Percentiles rank a stretch among this genome's conserved stretches.
These are phyloP conservation scores for Rhysida immarginata DNA, from an alignment of 1,140 invertebrate genomes.

Conservation along the genomic window DNA sequence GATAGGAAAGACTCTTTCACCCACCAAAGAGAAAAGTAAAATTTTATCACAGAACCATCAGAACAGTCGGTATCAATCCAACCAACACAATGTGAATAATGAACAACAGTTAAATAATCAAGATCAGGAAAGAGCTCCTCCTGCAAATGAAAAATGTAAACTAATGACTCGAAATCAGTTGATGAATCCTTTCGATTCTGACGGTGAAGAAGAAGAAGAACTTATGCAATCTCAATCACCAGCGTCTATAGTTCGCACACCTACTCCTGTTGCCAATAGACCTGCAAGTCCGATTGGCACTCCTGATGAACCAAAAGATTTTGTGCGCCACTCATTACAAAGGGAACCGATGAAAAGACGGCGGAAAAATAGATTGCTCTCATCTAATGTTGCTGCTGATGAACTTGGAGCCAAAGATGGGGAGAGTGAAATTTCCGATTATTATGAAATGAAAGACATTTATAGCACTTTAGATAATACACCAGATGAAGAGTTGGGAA, in stretches of 20 bases:
- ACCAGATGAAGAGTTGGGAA: conserved; percentile 23
- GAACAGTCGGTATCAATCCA: no score
- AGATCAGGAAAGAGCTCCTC: conserved; percentile 17
- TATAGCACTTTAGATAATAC: conserved; percentile 15
- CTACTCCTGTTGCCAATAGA: background rate
- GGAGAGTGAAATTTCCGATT: background rate
- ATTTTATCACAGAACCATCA: background rate
- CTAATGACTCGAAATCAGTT: conserved; percentile 74
- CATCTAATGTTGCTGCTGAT: background rate
- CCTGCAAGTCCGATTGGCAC: background rate
- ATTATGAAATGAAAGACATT: background rate
- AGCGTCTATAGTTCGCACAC: conserved; percentile 8
- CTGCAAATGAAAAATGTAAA: conserved; percentile 6
- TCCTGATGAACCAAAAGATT: conserved; percentile 8
- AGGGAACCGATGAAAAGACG: background rate
- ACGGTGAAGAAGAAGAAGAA: conserved; percentile 59
- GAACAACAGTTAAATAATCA: no score
- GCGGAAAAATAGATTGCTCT: background rate
- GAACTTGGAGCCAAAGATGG: background rate
- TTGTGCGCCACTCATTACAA: background rate
- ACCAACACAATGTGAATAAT: no score
- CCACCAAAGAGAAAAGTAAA: conserved; percentile 39
- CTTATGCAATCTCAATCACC: conserved; percentile 10
- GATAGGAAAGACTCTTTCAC: conserved; percentile 60
- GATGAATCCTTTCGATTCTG: conserved; percentile 77